Base-by-base conservation (phyloP, 1,140 invertebrate genomes). In the Antheraea mylitta region DNA sequence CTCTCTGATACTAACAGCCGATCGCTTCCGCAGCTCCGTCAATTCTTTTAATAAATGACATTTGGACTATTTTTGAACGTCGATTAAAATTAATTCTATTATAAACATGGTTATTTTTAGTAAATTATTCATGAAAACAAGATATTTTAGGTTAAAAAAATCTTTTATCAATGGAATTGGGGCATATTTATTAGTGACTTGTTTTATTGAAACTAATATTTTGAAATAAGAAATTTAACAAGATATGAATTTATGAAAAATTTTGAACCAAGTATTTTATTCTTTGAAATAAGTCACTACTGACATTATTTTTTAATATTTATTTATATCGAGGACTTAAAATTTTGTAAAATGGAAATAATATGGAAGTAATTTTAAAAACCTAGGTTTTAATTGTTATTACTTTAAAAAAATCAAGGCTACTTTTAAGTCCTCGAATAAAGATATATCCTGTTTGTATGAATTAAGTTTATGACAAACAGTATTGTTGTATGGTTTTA, bases 321-420 rank as follows among this genome's bases (percentile, higher is more conserved):
- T 42, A 7, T 61, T 61, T 58, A 38, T 70, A 53, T 71, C 18
- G 48, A 64, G 18, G 65, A 71, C 60, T 58, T 67, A 61, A 70
- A 66, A 62, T n/a, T 53, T 19, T 61, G 11, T 45, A 11, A 42
- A 48, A 48, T 48, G 16, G 13, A 42, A 38, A 42, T 22, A 64
- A 48, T n/a, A n/a, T n/a, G n/a, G n/a, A n/a, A n/a, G n/a, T n/a
- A n/a, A n/a, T n/a, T 63, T 62, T 30, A 11, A 22, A 30, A 7
- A 3, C 6, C 19, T 9, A 67, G 9, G 9, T 42, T 42, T 42
- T 42, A 11, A 4, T 42, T 8, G 1, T 42, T 42, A 42, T 42
- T 42, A 42, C 0, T 9, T n/a, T 0, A 42, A 42, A 42, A 30
- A 30, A 30, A 30, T 30, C 1, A 30, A 1, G 4, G 22, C 4